Evolutionary conservation across 2,113 vertebrate species (phyloP).

Genomic region (Paralichthys olivaceus): DNA sequence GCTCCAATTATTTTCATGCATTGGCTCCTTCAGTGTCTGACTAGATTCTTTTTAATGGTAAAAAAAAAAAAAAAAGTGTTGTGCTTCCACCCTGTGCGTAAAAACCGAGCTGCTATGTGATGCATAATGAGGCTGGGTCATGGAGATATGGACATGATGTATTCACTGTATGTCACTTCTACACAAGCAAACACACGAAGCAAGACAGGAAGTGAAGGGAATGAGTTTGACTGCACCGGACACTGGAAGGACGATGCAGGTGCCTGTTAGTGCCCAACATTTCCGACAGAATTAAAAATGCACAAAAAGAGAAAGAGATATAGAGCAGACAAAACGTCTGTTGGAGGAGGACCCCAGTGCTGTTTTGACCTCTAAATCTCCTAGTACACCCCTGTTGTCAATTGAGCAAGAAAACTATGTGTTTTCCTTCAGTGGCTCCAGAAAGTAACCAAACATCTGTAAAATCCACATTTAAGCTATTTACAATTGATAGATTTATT

Average conservation of each 20-base stretch:
- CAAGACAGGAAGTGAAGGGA: not conserved
- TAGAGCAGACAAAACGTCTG: no score
- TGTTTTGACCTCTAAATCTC: not conserved
- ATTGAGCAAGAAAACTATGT: no score
- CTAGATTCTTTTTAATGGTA: constrained; percentile 65
- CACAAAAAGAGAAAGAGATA: not conserved
- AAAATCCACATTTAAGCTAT: not conserved
- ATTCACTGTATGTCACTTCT: constrained; percentile 6
- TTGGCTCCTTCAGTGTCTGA: constrained; percentile 79
- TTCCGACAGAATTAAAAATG: not conserved
- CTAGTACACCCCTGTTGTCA: not conserved
- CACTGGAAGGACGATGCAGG: not conserved
- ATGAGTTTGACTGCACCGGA: not conserved
- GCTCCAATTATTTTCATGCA: constrained; percentile 88
- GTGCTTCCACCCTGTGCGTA: constrained; percentile 58
- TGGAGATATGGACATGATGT: constrained; percentile 19
- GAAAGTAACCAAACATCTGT: no score
- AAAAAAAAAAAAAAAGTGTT: constrained; percentile 28
- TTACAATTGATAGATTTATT: not conserved
- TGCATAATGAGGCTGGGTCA: constrained; percentile 36
- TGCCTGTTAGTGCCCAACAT: not conserved
- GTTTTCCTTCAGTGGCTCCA: no score
- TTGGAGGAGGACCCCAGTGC: no score
- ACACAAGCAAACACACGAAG: not conserved
- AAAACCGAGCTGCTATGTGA: constrained; percentile 30